Base-by-base conservation (phyloP, 2,113 vertebrate genomes). In the Genyomyrus donnyi region DNA sequence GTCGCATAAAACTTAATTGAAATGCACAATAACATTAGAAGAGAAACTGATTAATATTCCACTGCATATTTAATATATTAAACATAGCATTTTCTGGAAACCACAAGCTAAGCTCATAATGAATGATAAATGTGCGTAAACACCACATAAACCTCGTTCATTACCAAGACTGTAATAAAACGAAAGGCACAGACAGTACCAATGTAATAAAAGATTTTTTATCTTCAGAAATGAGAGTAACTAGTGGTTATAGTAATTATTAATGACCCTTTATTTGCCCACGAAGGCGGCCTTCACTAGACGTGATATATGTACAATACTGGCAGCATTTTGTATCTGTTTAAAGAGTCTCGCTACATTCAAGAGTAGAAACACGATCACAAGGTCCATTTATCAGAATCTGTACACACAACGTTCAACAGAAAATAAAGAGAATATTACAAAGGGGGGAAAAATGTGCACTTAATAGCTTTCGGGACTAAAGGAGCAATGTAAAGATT, bases 21-120 rank as follows among this genome's bases (percentile, higher is more conserved):
- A 86, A 86, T 49, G 45, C 45, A 49, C n/a, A 86, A 49, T 86
- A 86, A 46, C 84, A 50, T 48, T 86, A 86, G 5, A 86, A 86
- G 49, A 24, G 19, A 31, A 86, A 46, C 48, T n/a, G n/a, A 86
- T 86, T 86, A 86, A 86, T 86, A 50, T 86, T 50, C 46, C 11
- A 4, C 48, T n/a, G 48, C 9, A 50, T 86, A 86, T 86, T 86
- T 86, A 48, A 86, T 49, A 49, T 49, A 11, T 86, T 27, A 86
- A 48, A 86, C 48, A 45, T 85, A 48, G n/a, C 45, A 50, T 50
- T 86, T 86, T 49, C 48, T 86, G 46, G 10, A 49, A 86, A 86
- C 45, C 84, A 49, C 45, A 27, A 27, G 21, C 48, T 49, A 49
- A 80, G 74, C 74, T 80, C 74, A 80, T 39, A 27, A 86, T 46